Evolutionary conservation across 2,888 invertebrate genomes (phyloP), one percentile per base, ranked within the genome.

Genomic region (Rugalucina vietnamica): DNA sequence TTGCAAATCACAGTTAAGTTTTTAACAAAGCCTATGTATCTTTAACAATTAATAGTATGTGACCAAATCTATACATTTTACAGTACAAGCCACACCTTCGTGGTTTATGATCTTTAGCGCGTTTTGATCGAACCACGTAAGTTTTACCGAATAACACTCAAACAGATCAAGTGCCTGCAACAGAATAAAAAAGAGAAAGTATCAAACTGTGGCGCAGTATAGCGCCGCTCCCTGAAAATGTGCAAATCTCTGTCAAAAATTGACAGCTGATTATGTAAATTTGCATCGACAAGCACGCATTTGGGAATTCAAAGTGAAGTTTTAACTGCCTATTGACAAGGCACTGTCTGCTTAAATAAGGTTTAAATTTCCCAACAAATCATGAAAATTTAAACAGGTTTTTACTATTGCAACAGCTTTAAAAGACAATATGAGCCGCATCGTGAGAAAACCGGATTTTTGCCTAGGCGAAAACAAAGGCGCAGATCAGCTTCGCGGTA

Each of bases 261-360:
- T 65, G 65, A 65, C 65, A 65, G 34, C 65, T 34, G 60, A 24
- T 60, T 29, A 29, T 29, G 65, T 34, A 65, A 65, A 65, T 65
- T 65, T 34, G 24, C 34, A 65, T 65, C 34, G 65, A 65, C 65
- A 65, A 34, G 65, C 27, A 65, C 24, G 65, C 65, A 65, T 29
- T 29, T 65, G 65, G 65, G 65, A 65, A 65, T 65, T 65, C 12
- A 34, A 4, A 32, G 65, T 72, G 72, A 72, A 14, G 49, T 73
- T 86, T 82, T 84, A 86, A 83, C 79, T 74, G 77, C 76, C 34
- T 70, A 76, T 81, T 84, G 86, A 86, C 86, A 86, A 83, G 81
- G 72, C 72, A 76, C 76, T 79, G 86, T 81, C 86, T 83, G 50
- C 70, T 74, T 49, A 77, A 76, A 83, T 86, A 81, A 80, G 86